Evolutionary conservation across 1,140 invertebrate genomes (phyloP).

Genomic region (Geopemphigus sp.): DNA sequence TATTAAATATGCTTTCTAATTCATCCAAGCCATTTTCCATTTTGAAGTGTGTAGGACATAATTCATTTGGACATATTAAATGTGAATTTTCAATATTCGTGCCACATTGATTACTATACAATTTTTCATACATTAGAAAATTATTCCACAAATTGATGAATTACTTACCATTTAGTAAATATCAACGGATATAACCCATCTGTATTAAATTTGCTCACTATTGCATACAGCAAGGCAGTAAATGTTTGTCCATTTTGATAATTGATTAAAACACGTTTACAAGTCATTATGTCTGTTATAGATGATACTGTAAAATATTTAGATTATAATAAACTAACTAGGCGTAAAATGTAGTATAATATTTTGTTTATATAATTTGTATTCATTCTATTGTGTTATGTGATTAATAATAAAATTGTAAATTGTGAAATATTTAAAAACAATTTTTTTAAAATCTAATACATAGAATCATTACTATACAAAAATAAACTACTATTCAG

Average conservation of each 20-base stretch:
- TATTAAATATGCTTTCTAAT: slow-evolving; percentile 57
- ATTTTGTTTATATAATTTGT: too few species aligned
- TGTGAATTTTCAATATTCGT: not conserved
- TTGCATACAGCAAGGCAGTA: slow-evolving; percentile 56
- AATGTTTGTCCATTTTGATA: slow-evolving; percentile 55
- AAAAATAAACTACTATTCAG: too few species aligned
- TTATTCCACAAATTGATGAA: not conserved
- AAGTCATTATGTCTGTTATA: slow-evolving; percentile 58
- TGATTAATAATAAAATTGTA: too few species aligned
- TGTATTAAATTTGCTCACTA: slow-evolving; percentile 57
- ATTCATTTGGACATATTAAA: not conserved
- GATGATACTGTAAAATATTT: slow-evolving; percentile 54
- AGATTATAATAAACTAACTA: too few species aligned
- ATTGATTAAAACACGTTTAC: slow-evolving; percentile 56
- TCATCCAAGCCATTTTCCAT: not conserved
- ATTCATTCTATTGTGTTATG: too few species aligned
- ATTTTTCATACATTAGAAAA: not conserved
- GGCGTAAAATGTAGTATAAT: too few species aligned
- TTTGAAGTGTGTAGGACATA: slow-evolving; percentile 1
- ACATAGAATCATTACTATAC: too few species aligned
- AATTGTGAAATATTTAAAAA: too few species aligned
- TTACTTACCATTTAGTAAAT: slow-evolving; percentile 52
- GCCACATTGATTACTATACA: slow-evolving; percentile 13
- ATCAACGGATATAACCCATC: slow-evolving; percentile 53
- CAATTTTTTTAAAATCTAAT: too few species aligned